Conservation (phyloP, 2,797 vertebrate genomes). For the Phrynocephalus guinanensis region DNA sequence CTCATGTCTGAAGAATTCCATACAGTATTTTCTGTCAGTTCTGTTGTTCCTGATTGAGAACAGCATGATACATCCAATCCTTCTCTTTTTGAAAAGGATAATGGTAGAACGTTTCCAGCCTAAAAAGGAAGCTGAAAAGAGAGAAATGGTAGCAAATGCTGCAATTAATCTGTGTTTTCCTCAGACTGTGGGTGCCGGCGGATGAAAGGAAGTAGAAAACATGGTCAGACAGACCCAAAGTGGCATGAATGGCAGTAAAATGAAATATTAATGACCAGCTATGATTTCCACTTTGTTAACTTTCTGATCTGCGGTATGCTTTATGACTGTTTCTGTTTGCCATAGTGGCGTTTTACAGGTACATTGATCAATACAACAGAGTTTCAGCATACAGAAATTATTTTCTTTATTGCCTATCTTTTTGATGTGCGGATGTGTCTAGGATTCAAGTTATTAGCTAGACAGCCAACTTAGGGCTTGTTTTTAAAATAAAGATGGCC, state of each 20-base stretch:
- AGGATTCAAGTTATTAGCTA: conserved; percentile 20
- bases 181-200: conserved; percentile 21
- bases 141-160: background rate
- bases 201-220: background rate
- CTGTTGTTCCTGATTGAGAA: background rate
- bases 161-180: conserved; percentile 20
- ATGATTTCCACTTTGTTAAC: conserved; percentile 36
- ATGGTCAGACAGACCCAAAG: conserved; percentile 9
- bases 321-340: conserved; percentile 55
- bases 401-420: conserved; percentile 48
- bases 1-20: background rate
- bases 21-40: background rate
- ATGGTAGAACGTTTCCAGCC: accelerated
- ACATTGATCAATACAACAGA: conserved; percentile 42
- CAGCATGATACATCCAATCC: background rate
- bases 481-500: background rate
- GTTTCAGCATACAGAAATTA: conserved; percentile 54
- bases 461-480: background rate
- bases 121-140: background rate
- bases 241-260: conserved; percentile 27
- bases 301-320: conserved; percentile 48
- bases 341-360: conserved; percentile 39
- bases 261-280: conserved; percentile 39
- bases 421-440: conserved; percentile 32
- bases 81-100: conserved; percentile 15